Percentiles rank a stretch among this genome's conserved stretches.
phyloP scores from a whole-genome alignment of 2,888 invertebrate genomes.

The Sialis lutaria region DNA sequence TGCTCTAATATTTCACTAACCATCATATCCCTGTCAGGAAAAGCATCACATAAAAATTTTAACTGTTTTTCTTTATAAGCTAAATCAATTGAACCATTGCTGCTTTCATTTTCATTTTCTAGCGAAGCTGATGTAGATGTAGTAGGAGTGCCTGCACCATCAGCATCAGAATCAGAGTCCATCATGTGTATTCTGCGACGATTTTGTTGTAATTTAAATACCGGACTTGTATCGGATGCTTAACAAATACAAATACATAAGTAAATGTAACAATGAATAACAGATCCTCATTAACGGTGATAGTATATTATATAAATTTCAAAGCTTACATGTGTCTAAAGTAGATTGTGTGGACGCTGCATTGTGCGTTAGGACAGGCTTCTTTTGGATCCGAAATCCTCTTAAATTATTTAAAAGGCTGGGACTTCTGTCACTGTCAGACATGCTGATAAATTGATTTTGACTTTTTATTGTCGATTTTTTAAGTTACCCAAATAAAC shows the following conservation, averaged over 20 bases:
- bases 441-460: constrained; percentile 15
- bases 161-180: constrained; percentile 36
- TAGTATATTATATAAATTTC: neutral
- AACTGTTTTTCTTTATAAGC: constrained; percentile 37
- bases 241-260: neutral
- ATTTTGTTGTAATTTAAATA: constrained; percentile 2
- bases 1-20: constrained; percentile 22
- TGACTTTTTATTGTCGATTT: neutral
- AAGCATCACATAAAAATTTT: constrained; percentile 42
- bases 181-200: constrained; percentile 17
- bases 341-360: constrained; percentile 17
- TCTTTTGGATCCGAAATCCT: constrained; percentile 52
- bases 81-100: constrained; percentile 7
- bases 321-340: constrained; percentile 16
- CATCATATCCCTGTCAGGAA: constrained; percentile 38
- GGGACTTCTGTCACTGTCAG: constrained; percentile 30
- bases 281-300: neutral
- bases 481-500: constrained; percentile 3
- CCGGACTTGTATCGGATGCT: constrained; percentile 13
- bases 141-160: constrained; percentile 10
- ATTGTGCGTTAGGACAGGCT: constrained; percentile 24
- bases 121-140: constrained; percentile 5
- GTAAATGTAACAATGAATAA: neutral
- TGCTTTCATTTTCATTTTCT: constrained; percentile 4
- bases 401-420: constrained; percentile 43